Evolutionary conservation across 1,140 invertebrate genomes (phyloP).

Genomic region (Daktulosphaira vitifoliae): DNA sequence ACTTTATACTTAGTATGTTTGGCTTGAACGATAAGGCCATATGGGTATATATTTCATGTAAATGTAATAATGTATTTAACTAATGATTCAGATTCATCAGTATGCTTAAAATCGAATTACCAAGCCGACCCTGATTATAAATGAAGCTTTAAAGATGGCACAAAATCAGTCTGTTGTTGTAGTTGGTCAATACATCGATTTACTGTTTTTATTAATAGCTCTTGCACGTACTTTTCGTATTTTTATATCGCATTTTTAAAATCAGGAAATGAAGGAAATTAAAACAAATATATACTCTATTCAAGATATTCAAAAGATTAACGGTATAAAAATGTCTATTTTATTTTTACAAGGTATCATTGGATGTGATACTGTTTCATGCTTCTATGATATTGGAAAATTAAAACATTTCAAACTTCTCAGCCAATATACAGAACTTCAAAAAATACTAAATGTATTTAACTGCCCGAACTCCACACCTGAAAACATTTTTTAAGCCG

Average conservation of each 20-base stretch:
- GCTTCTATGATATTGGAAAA: constrained; percentile 1
- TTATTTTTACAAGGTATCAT: background rate
- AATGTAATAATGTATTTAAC: too few relatives aligned
- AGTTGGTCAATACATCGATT: background rate
- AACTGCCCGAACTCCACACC: background rate
- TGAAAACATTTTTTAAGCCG: background rate
- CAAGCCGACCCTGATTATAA: background rate
- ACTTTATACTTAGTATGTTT: too few relatives aligned
- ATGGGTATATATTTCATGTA: too few relatives aligned
- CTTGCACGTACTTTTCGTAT: background rate
- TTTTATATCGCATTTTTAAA: background rate
- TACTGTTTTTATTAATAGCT: constrained; percentile 1
- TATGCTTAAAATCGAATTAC: background rate
- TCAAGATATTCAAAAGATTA: constrained; percentile 3
- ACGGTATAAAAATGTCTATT: background rate
- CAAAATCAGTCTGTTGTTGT: too few relatives aligned
- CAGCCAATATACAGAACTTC: background rate
- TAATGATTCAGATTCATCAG: too few relatives aligned
- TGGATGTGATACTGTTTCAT: constrained; percentile 2
- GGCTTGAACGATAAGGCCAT: too few relatives aligned
- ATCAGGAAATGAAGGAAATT: background rate
- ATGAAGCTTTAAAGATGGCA: too few relatives aligned
- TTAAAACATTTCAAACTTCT: constrained; percentile 10
- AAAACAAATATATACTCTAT: background rate
- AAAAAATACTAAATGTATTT: background rate